These are phyloP conservation scores for Xestia rhomboidea DNA, from an alignment of 2,888 invertebrate genomes.

Conservation along the genomic window DNA sequence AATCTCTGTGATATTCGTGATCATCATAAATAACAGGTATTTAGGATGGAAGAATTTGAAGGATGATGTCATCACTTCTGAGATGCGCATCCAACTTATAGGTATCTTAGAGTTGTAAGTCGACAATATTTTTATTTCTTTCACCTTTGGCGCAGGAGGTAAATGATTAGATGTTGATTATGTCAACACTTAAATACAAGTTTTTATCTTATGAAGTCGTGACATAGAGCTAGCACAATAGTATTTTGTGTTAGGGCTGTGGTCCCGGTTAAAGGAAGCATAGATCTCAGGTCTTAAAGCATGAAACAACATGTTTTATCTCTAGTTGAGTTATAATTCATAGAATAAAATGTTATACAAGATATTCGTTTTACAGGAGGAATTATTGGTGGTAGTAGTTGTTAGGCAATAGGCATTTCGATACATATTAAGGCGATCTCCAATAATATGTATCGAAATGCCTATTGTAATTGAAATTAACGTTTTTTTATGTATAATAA, in stretches of 20 bases:
- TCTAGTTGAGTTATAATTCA: not conserved
- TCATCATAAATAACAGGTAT: conserved; percentile 1
- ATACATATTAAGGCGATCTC: no score
- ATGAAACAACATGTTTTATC: not conserved
- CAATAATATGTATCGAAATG: no score
- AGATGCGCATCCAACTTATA: not conserved
- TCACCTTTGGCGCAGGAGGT: not conserved
- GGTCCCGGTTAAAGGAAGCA: not conserved
- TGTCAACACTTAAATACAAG: not conserved
- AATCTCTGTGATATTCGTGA: conserved; percentile 2
- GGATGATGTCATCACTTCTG: conserved; percentile 6
- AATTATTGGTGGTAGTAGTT: no score
- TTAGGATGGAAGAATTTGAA: not conserved
- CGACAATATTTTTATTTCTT: not conserved
- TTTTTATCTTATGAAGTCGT: not conserved
- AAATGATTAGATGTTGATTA: not conserved
- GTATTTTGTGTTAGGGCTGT: not conserved
- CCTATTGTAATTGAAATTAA: no score
- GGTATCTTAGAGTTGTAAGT: not conserved
- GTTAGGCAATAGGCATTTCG: no score
- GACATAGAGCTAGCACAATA: not conserved
- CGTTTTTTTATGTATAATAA: no score
- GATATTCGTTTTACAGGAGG: not conserved
- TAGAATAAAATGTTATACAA: not conserved
- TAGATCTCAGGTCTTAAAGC: not conserved